A percentile compares a stretch with the other conserved stretches of the same genome.
Conservation (phyloP, 1,140 invertebrate genomes). For the Whitmania pigra region DNA sequence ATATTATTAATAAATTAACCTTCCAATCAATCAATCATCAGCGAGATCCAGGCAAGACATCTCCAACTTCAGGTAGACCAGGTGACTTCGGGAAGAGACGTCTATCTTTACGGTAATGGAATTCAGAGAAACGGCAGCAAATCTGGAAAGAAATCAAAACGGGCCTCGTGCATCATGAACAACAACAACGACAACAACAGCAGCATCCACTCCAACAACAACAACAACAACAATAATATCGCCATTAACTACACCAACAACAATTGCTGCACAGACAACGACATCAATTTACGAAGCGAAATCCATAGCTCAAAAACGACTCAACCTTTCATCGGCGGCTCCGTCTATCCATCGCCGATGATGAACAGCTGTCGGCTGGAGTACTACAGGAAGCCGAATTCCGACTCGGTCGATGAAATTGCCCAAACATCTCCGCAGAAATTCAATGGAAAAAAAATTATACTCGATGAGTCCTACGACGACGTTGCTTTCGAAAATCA, state of each 20-base stretch:
- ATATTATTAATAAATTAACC: background rate
- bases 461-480: too few species aligned
- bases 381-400: too few species aligned
- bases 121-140: background rate
- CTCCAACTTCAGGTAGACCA: conserved; percentile 22
- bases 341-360: conserved; percentile 28
- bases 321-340: conserved; percentile 27
- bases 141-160: background rate
- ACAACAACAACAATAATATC: conserved; percentile 13
- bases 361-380: too few species aligned
- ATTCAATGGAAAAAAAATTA: too few species aligned
- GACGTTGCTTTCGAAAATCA: too few species aligned
- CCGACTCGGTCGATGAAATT: too few species aligned
- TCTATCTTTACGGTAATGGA: conserved; percentile 37
- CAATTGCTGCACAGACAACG: conserved; percentile 8
- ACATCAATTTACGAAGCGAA: background rate
- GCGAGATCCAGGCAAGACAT: conserved; percentile 30
- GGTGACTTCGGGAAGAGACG: conserved; percentile 23
- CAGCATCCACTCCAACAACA: background rate
- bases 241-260: conserved; percentile 5
- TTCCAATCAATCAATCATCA: conserved; percentile 15
- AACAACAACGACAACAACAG: background rate
- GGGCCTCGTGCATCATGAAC: background rate
- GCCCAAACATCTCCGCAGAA: too few species aligned
- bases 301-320: background rate